Evolutionary conservation across 37 sponge, comb jelly and placozoan genomes (phyloP).

Genomic region (Halisarca cf. caerulea): DNA sequence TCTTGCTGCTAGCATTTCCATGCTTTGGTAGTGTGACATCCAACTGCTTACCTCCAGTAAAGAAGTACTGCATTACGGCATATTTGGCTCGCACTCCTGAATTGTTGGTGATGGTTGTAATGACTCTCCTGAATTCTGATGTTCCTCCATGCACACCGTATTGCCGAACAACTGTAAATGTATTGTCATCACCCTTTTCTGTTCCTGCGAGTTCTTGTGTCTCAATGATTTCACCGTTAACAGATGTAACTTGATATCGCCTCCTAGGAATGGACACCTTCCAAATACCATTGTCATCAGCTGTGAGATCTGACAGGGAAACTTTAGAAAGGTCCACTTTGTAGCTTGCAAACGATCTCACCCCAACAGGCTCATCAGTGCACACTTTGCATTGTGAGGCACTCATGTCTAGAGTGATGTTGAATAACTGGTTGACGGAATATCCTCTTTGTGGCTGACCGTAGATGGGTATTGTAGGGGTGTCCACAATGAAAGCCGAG

Average conservation of each 20-base stretch:
- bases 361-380: constrained; percentile 24
- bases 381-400: neutral
- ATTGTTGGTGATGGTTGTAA: neutral
- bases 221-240: neutral
- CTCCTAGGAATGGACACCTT: constrained; percentile 23
- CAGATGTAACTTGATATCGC: neutral
- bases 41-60: neutral
- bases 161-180: neutral
- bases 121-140: neutral
- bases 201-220: neutral
- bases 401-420: neutral
- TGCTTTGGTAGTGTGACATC: neutral
- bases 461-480: too few species aligned
- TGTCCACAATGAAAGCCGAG: too few species aligned
- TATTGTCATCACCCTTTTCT: neutral
- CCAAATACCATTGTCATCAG: constrained; percentile 47
- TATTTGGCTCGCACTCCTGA: neutral
- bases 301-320: constrained; percentile 15
- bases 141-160: neutral
- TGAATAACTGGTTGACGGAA: neutral
- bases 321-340: constrained; percentile 1
- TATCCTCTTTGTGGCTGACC: neutral
- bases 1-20: neutral
- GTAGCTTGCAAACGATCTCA: constrained; percentile 13
- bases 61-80: neutral